Percentiles rank a stretch among this genome's conserved stretches.
phyloP scores from a whole-genome alignment of 1,140 invertebrate species.

The Drosophila parabipectinata region DNA sequence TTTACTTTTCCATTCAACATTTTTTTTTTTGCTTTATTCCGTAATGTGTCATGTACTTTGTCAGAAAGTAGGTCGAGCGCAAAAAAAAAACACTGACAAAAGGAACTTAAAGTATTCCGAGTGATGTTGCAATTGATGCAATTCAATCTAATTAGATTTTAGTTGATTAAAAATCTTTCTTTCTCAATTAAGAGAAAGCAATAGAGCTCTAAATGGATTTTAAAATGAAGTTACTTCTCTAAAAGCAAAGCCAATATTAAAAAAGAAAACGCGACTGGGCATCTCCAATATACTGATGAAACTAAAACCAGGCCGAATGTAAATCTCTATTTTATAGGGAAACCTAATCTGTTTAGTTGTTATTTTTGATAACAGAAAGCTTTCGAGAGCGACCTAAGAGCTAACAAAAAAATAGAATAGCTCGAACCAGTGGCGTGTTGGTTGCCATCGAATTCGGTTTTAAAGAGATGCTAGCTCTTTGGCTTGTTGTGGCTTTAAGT shows the following conservation, averaged over 20 bases:
- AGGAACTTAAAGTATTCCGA: slow-evolving; percentile 38
- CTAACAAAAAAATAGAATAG: neutral
- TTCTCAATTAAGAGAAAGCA: neutral
- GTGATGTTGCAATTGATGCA: slow-evolving; percentile 56
- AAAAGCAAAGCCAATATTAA: neutral
- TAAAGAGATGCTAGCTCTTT: neutral
- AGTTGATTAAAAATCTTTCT: slow-evolving; percentile 23
- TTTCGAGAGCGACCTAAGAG: neutral
- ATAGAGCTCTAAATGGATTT: neutral
- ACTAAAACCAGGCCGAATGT: neutral
- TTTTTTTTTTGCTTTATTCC: slow-evolving; percentile 19
- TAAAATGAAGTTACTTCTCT: neutral
- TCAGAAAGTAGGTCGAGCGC: slow-evolving; percentile 58
- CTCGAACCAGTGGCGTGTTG: neutral
- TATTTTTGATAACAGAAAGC: slow-evolving; percentile 10
- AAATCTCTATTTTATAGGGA: neutral
- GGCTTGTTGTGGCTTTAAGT: slow-evolving; percentile 15
- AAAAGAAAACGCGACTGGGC: slow-evolving; percentile 4
- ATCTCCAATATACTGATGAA: slow-evolving; percentile 3
- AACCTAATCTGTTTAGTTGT: slow-evolving; percentile 29
- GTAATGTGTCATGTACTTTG: slow-evolving; percentile 41
- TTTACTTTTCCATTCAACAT: slow-evolving; percentile 2
- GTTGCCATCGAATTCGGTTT: neutral
- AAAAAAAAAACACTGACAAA: slow-evolving; percentile 36
- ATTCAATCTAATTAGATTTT: slow-evolving; percentile 46